Percentiles rank a stretch among this genome's conserved stretches.
Conservation (phyloP, 2,113 vertebrate species). For the Grantiella picta region DNA sequence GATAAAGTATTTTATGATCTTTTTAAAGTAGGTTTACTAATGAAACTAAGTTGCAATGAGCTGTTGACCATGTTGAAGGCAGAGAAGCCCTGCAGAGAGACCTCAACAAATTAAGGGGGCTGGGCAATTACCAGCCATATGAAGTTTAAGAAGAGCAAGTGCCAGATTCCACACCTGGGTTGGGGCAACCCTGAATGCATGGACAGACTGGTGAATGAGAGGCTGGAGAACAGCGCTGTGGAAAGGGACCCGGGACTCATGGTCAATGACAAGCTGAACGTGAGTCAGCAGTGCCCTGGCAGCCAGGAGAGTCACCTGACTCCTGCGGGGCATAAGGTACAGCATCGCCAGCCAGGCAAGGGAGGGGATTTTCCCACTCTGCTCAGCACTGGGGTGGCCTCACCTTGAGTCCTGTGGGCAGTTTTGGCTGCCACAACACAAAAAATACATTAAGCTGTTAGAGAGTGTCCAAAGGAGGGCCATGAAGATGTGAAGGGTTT, state of each 20-base stretch:
- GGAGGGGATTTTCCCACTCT: neutral
- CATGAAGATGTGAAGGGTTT: neutral
- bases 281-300: neutral
- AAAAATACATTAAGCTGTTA: neutral
- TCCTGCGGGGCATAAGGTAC: neutral
- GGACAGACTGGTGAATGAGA: neutral
- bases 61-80: neutral
- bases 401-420: neutral
- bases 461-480: neutral
- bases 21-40: neutral
- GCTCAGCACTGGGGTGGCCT: neutral
- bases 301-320: neutral
- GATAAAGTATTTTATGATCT: neutral
- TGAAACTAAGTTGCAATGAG: neutral
- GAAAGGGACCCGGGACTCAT: neutral
- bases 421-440: neutral
- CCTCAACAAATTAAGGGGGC: neutral
- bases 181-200: neutral
- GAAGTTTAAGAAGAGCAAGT: neutral
- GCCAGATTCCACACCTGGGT: neutral
- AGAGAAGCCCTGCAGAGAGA: neutral
- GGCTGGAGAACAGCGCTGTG: neutral
- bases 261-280: rapidly evolving
- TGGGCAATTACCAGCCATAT: neutral
- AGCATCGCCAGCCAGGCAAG: rapidly evolving